Evolutionary conservation across 2,797 vertebrate species (phyloP).

Genomic region (Buceros bicornis): DNA sequence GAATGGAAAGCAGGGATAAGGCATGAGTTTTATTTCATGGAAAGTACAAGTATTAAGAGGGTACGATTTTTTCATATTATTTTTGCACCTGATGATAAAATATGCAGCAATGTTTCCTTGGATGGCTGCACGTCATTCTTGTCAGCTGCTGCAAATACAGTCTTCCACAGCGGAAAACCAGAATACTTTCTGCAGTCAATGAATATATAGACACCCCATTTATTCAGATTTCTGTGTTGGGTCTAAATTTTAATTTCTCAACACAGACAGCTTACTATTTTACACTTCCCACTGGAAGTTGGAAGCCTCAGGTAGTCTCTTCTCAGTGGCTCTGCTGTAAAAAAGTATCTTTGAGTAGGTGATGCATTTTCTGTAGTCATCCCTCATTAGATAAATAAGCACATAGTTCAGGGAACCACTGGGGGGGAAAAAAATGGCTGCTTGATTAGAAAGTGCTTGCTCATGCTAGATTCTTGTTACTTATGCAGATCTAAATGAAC

Average conservation of each 20-base stretch:
- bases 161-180: background rate
- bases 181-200: background rate
- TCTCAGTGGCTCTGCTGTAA: background rate
- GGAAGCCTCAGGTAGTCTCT: background rate
- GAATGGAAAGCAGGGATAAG: rapidly evolving
- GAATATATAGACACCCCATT: background rate
- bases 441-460: background rate
- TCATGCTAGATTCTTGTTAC: background rate
- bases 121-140: background rate
- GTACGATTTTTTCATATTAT: background rate
- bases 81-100: background rate
- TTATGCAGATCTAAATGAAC: slow-evolving; percentile 11
- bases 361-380: background rate
- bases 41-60: background rate
- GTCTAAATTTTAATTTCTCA: background rate
- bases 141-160: background rate
- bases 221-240: background rate
- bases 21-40: background rate
- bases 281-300: background rate
- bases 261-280: background rate
- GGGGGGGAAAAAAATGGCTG: background rate
- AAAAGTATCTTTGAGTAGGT: background rate
- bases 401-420: background rate
- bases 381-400: background rate
- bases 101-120: background rate